Evolutionary conservation across 2,797 vertebrate species (phyloP).

Genomic region (Sandelia bainsii): DNA sequence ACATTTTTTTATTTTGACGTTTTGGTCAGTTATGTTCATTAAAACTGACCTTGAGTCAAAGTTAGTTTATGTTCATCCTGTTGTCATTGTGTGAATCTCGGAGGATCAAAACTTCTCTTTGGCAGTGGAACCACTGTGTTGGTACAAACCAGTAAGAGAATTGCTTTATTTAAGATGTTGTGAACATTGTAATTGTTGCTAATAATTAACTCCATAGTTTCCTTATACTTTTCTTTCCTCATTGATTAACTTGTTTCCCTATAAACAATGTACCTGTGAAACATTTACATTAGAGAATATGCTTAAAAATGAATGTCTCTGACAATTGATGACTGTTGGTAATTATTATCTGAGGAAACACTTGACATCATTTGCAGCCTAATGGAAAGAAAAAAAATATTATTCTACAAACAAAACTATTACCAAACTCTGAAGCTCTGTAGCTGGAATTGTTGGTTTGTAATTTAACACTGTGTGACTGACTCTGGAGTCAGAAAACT

Average conservation of each 20-base stretch:
- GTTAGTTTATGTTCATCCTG: background rate
- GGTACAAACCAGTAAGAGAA: slow-evolving; percentile 29
- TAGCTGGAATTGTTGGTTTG: background rate
- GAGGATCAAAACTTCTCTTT: slow-evolving; percentile 8
- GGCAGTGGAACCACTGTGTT: slow-evolving; percentile 4
- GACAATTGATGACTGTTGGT: too few relatives aligned
- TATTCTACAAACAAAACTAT: too few relatives aligned
- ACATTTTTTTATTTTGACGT: too few relatives aligned
- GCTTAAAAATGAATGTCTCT: too few relatives aligned
- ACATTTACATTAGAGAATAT: too few relatives aligned
- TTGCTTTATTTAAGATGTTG: background rate
- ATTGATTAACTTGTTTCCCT: too few relatives aligned
- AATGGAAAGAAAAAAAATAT: too few relatives aligned
- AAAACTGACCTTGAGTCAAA: background rate
- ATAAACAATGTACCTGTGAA: too few relatives aligned
- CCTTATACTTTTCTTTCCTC: too few relatives aligned
- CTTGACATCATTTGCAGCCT: too few relatives aligned
- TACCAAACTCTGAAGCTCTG: background rate
- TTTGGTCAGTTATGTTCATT: too few relatives aligned
- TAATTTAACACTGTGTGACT: slow-evolving; percentile 11
- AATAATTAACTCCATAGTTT: background rate
- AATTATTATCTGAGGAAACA: too few relatives aligned
- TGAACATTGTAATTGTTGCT: background rate
- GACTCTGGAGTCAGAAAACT: slow-evolving; percentile 22
- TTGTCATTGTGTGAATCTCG: slow-evolving; percentile 17